Percentiles rank a stretch among this genome's conserved stretches.
These are phyloP conservation scores for Enteromius afrohamiltoni DNA, from an alignment of 2,797 vertebrate species.

Conservation along the genomic window DNA sequence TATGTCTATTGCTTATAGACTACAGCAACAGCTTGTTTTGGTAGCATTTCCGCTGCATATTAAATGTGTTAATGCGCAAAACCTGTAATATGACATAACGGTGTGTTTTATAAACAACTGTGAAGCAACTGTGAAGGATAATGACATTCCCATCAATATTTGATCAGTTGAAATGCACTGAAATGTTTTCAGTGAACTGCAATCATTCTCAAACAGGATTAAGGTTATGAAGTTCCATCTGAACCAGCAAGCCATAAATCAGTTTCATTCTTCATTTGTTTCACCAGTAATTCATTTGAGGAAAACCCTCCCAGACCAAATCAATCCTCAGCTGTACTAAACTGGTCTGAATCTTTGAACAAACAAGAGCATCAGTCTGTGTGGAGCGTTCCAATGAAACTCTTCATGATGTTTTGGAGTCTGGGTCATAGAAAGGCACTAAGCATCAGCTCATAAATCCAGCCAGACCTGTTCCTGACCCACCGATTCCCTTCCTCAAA, in stretches of 20 bases:
- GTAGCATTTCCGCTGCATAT: background rate
- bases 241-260: constrained; percentile 16
- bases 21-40: background rate
- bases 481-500: constrained; percentile 36
- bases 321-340: background rate
- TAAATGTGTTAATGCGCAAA: background rate
- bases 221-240: background rate
- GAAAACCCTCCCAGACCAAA: constrained; percentile 13
- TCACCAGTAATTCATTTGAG: background rate
- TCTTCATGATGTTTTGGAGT: constrained; percentile 10
- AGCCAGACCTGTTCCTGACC: constrained; percentile 38
- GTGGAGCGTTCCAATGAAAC: constrained; percentile 14
- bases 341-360: background rate
- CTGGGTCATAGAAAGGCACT: constrained; percentile 34
- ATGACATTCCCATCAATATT: background rate
- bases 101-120: background rate
- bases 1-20: background rate
- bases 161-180: background rate
- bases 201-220: background rate
- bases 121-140: background rate
- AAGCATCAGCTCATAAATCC: constrained; percentile 54
- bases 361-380: constrained; percentile 22
- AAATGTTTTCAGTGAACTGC: background rate
- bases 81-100: background rate
- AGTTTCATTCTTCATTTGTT: constrained; percentile 1